Conservation (phyloP, 2,797 vertebrate genomes). For the Scleropages formosus region DNA sequence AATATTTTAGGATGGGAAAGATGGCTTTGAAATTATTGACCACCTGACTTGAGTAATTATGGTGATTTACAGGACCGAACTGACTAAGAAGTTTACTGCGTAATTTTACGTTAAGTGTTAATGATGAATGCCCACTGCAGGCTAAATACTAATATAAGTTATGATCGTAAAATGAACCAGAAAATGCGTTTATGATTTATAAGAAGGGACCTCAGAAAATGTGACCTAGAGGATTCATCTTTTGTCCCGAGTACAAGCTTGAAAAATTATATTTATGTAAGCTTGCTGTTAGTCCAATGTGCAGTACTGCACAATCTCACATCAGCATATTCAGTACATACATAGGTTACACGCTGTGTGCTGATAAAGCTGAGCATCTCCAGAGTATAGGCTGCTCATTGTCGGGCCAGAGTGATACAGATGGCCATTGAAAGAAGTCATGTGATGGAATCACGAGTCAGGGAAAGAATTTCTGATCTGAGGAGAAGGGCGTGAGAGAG, state of each 20-base stretch:
- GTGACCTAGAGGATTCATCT: neutral
- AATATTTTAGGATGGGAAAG: no score
- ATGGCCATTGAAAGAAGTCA: slow-evolving; percentile 56
- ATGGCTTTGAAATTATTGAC: no score
- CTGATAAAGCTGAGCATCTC: slow-evolving; percentile 19
- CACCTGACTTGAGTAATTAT: no score
- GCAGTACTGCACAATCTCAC: neutral
- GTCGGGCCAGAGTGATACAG: slow-evolving; percentile 49
- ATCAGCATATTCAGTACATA: neutral
- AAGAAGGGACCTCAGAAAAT: neutral
- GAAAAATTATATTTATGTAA: neutral
- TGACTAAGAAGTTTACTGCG: no score
- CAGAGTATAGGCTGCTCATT: slow-evolving; percentile 45
- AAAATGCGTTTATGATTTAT: neutral
- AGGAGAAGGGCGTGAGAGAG: slow-evolving; percentile 29
- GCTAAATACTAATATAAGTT: no score
- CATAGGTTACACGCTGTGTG: neutral
- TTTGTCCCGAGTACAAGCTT: neutral
- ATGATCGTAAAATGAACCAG: slow-evolving; percentile 18
- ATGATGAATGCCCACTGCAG: no score
- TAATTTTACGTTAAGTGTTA: no score
- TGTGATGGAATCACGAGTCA: slow-evolving; percentile 51
- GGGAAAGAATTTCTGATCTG: slow-evolving; percentile 44
- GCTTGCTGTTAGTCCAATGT: neutral
- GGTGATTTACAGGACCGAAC: neutral